Evolutionary conservation across 1,140 invertebrate genomes (phyloP), one percentile per base, ranked within the genome.

Genomic region (Harlomillsia oculata): DNA sequence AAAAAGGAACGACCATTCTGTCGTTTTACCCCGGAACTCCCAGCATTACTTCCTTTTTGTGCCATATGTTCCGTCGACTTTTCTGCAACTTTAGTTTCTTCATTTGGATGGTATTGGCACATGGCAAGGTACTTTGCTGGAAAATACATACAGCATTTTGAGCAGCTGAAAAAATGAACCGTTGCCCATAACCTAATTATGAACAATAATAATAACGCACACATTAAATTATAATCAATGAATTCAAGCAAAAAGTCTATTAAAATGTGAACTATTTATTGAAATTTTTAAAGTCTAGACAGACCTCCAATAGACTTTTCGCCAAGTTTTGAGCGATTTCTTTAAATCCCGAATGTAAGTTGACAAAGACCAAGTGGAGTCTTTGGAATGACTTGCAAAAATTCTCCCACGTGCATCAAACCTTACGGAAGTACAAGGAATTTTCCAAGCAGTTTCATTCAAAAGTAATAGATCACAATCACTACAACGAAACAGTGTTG

Each of bases 291-390:
- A 49, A 20, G 9, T 32, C 13, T 49, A 28, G 26, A 34, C 43
- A 41, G 13, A 64, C 62, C 84, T 78, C 91, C 91, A 96, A 72
- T 94, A 95, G 1, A 93, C 87, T 67, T 83, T 84, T 0, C 87
- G 74, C 91, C 91, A 95, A 0, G 82, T 82, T 59, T 85, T 84
- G 30, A 91, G 73, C 62, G 88, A 82, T 8, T 78, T 78, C 66
- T 85, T 82, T 18, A 93, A 70, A 58, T 80, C 77, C 9, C 81
- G 68, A 8, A 95, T 81, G 67, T 88, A 88, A 37, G 85, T 82
- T 65, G 84, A 88, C 9, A 94, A 74, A 65, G 84, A 84, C 87
- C 89, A 95, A 1, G 75, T 76, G 11, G 76, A 64, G 63, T 94
- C 89, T 65, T 84, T 85, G 66, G 39, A 67, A 64, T 65, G 60